These are phyloP conservation scores for Oasisia sp. DNA, from an alignment of 2,888 invertebrate genomes.

Conservation along the genomic window DNA sequence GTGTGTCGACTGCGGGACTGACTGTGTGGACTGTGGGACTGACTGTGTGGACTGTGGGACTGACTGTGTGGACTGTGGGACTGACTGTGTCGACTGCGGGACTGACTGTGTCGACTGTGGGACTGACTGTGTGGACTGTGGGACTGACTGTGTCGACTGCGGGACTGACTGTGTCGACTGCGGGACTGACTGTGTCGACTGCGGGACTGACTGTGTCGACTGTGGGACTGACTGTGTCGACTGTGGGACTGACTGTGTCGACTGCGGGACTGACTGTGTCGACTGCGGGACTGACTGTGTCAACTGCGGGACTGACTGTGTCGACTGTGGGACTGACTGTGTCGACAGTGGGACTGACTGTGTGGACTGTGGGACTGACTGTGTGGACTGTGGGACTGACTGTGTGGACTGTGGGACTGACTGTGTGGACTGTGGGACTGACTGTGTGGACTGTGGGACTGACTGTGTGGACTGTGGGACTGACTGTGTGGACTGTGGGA, in stretches of 20 bases:
- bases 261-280: background rate
- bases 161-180: background rate
- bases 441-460: background rate
- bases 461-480: background rate
- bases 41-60: background rate
- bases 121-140: no score
- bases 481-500: no score
- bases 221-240: no score
- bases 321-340: background rate
- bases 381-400: background rate
- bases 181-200: background rate
- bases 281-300: background rate
- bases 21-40: conserved; percentile 63
- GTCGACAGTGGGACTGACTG: no score
- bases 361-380: background rate
- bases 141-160: background rate
- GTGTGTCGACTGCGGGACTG: conserved; percentile 45
- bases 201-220: no score
- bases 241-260: background rate
- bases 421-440: background rate
- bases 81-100: background rate
- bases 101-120: background rate
- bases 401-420: background rate
- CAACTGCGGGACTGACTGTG: no score
- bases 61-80: background rate